Evolutionary conservation across 1,140 invertebrate genomes (phyloP).

Genomic region (Lepidurus packardi): DNA sequence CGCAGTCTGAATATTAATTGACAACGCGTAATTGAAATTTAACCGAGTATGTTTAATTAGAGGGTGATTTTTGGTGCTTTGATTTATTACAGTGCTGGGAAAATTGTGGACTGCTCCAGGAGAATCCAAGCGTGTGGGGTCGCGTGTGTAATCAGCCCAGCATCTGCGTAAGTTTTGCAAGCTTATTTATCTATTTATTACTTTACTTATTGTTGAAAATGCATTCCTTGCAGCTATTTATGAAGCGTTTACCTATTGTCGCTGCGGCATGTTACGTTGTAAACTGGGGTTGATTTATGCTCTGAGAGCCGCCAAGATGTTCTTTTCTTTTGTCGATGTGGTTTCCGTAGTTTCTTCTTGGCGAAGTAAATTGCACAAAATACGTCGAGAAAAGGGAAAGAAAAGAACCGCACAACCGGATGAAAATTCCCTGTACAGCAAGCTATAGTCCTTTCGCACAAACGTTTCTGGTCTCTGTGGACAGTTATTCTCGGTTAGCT

Average conservation of each 20-base stretch:
- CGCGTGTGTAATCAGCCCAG: slow-evolving; percentile 37
- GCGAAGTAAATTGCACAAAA: too few relatives aligned
- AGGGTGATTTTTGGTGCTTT: slow-evolving; percentile 36
- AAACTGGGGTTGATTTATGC: not conserved
- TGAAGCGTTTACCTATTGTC: not conserved
- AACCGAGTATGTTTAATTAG: slow-evolving; percentile 22
- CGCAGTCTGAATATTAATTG: slow-evolving; percentile 15
- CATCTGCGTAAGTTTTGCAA: slow-evolving; percentile 59
- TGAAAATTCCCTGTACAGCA: too few relatives aligned
- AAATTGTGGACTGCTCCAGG: slow-evolving; percentile 66
- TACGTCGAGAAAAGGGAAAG: too few relatives aligned
- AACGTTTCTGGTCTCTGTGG: too few relatives aligned
- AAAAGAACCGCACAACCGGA: too few relatives aligned
- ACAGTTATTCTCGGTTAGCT: too few relatives aligned
- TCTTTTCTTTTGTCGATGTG: not conserved
- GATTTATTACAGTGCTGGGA: slow-evolving; percentile 70
- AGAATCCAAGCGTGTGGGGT: slow-evolving; percentile 51
- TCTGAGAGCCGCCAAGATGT: not conserved
- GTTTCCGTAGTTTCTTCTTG: too few relatives aligned
- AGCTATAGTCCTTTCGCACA: too few relatives aligned
- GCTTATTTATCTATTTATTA: slow-evolving; percentile 26
- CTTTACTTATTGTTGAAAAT: not conserved
- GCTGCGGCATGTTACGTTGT: not conserved
- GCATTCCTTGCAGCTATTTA: too few relatives aligned
- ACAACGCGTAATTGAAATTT: slow-evolving; percentile 25